A percentile compares a stretch with the other conserved stretches of the same genome.
Evolutionary conservation across 2,888 invertebrate species (phyloP).

Genomic region (Thysanoteuthis rhombus): DNA sequence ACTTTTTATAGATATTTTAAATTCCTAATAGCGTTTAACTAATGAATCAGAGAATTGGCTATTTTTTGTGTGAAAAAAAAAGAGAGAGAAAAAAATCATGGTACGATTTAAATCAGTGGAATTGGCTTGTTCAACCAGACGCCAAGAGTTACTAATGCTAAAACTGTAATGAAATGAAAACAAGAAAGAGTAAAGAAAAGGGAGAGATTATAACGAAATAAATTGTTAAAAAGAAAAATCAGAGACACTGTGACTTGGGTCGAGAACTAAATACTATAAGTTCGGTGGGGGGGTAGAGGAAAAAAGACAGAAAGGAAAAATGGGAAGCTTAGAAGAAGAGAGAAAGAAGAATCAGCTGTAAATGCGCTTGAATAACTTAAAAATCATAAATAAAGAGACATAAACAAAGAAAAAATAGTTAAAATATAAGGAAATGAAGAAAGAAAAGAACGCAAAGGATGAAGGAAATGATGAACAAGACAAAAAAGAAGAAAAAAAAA

Average conservation of each 20-base stretch:
- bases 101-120: not conserved
- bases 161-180: not conserved
- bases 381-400: not conserved
- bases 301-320: too few relatives aligned
- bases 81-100: not conserved
- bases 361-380: not conserved
- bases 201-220: not conserved
- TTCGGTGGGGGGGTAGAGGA: too few relatives aligned
- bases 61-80: not conserved
- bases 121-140: not conserved
- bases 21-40: not conserved
- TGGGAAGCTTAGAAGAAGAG: not conserved
- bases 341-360: not conserved
- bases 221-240: not conserved
- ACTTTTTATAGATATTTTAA: not conserved
- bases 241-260: too few relatives aligned
- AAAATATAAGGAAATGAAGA: not conserved
- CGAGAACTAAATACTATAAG: too few relatives aligned
- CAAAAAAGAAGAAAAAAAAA: not conserved
- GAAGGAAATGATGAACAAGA: not conserved
- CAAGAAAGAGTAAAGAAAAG: not conserved
- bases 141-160: not conserved
- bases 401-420: not conserved
- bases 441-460: not conserved
- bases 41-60: not conserved